Base-by-base conservation (phyloP, 2,888 invertebrate genomes). In the Chrysomela aeneicollis region DNA sequence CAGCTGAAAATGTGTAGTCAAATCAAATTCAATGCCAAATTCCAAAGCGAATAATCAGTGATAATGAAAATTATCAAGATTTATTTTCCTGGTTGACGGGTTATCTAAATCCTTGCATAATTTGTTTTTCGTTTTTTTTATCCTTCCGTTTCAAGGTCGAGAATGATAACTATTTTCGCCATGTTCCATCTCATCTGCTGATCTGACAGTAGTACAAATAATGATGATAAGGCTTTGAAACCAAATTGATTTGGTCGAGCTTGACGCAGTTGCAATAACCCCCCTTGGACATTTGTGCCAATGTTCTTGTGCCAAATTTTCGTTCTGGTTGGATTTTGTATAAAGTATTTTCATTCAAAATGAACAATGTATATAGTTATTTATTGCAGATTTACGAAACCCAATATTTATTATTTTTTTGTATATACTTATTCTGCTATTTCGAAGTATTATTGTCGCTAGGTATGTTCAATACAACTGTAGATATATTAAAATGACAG, bases 251-350 rank as follows among this genome's bases (percentile, higher is more conserved):
- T 63, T 37, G 49, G 26, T 37, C 19, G 9, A 32, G 30, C 51
- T 53, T 47, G 58, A 58, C 57, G 61, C 61, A 60, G 55, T 58
- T 61, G 66, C 70, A 68, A 68, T 66, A 70, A 61, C 59, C 19
- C 30, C 51, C 55, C 37, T 51, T 46, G 60, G 55, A 64, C 65
- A 61, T 59, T 69, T 66, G 78, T 78, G 77, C 79, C 78, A 75
- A 80, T 73, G 66, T 74, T 74, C 66, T 74, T 74, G 75, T 78
- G 78, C 76, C 79, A 79, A 78, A 75, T 71, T 72, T 63, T 72
- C 62, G 54, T 64, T 59, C 57, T 64, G 60, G n/a, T 68, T 71
- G 62, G 15, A 42, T 42, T 15, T 15, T 42, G 42, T 42, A 42
- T 42, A 42, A 42, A 42, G 42, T 42, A 42, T 15, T 15, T n/a